Conservation (phyloP, 2,113 vertebrate genomes). For the Madoqua kirkii region DNA sequence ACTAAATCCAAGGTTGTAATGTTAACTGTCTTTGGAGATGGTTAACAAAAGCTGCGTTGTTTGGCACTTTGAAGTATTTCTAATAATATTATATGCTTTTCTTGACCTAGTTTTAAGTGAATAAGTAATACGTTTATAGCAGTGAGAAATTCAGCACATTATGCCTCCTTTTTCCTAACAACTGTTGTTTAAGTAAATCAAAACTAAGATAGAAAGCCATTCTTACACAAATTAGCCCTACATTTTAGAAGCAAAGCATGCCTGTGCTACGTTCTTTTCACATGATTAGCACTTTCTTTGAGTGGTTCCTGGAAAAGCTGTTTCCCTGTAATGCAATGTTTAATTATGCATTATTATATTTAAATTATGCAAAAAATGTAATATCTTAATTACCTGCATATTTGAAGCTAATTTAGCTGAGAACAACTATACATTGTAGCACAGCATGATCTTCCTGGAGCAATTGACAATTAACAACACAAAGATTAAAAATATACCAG, state of each 20-base stretch:
- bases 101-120: constrained; percentile 58
- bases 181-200: constrained; percentile 48
- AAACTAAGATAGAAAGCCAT: constrained; percentile 41
- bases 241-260: constrained; percentile 32
- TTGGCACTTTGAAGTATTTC: constrained; percentile 10
- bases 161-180: constrained; percentile 29
- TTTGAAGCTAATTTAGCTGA: constrained; percentile 12
- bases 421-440: background rate
- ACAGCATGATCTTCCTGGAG: background rate
- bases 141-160: constrained; percentile 19
- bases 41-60: background rate
- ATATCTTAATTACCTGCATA: background rate
- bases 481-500: background rate
- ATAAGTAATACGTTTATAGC: constrained; percentile 34
- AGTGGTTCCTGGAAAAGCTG: background rate
- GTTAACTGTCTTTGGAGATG: background rate
- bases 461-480: background rate
- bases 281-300: constrained; percentile 15
- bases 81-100: constrained; percentile 51
- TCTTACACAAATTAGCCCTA: constrained; percentile 38
- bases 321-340: background rate
- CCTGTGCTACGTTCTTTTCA: background rate
- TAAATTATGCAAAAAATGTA: background rate
- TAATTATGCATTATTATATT: background rate
- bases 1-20: constrained; percentile 4